Conservation (phyloP, 2,797 vertebrate species). For the Amblyopsis hoosieri region DNA sequence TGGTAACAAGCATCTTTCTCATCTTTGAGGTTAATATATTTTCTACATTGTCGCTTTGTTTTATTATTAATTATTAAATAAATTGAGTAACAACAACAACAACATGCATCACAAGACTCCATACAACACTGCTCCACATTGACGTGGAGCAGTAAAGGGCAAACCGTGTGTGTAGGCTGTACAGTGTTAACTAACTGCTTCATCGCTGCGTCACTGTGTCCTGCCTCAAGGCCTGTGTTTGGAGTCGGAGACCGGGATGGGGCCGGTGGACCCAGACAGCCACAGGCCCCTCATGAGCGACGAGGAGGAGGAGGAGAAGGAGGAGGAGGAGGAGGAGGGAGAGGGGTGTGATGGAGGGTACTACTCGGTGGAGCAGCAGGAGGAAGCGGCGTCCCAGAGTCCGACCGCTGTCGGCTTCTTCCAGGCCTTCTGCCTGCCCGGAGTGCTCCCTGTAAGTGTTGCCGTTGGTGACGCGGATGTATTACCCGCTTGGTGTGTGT, state of each 20-base stretch:
- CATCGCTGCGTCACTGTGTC: not conserved
- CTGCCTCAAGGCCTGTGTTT: constrained; percentile 77
- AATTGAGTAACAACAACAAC: too few species aligned
- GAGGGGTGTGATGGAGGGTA: constrained; percentile 63
- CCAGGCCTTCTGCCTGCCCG: constrained; percentile 92
- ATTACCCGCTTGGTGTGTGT: too few species aligned
- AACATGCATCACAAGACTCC: too few species aligned
- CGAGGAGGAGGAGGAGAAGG: constrained; percentile 70
- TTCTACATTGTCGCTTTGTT: too few species aligned
- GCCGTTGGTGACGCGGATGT: too few species aligned
- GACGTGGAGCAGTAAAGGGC: not conserved
- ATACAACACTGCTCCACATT: not conserved
- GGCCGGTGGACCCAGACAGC: constrained; percentile 81
- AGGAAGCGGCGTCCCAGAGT: constrained; percentile 49
- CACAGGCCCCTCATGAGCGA: constrained; percentile 88
- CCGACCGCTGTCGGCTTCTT: constrained; percentile 84
- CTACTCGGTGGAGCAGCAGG: constrained; percentile 76
- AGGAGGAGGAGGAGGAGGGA: constrained; percentile 48
- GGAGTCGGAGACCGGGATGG: constrained; percentile 73
- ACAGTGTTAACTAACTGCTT: too few species aligned
- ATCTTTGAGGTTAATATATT: too few species aligned
- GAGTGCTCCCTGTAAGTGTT: constrained; percentile 87
- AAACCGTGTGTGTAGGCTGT: not conserved
- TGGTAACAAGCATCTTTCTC: too few species aligned
- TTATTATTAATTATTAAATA: too few species aligned